Conservation (phyloP, 2,113 vertebrate genomes). For the Zapornia atra region DNA sequence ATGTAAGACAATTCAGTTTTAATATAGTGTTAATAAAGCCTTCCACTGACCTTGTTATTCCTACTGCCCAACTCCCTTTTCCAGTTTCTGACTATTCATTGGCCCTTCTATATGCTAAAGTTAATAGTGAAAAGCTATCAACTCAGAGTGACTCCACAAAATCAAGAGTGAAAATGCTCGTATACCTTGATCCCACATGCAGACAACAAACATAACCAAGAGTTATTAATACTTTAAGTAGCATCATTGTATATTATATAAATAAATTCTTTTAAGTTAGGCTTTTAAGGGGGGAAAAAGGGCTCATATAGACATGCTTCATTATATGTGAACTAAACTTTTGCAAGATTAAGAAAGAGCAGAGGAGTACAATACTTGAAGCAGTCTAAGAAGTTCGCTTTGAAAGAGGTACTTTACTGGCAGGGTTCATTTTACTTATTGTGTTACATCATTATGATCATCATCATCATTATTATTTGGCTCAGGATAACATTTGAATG, state of each 20-base stretch:
- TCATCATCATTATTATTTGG: neutral
- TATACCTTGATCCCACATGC: neutral
- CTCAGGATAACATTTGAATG: neutral
- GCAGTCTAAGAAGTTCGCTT: neutral
- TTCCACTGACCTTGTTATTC: neutral
- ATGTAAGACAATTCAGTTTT: neutral
- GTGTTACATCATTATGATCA: neutral
- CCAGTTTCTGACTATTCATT: neutral
- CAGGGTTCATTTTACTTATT: neutral
- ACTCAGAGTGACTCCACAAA: neutral
- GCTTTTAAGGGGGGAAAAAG: neutral
- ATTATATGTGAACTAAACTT: neutral
- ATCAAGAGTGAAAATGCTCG: neutral
- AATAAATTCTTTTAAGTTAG: neutral
- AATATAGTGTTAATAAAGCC: neutral
- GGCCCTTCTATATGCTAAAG: neutral
- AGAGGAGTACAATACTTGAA: neutral
- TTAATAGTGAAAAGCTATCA: neutral
- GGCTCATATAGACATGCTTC: neutral
- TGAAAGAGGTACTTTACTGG: neutral
- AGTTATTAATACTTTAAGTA: neutral
- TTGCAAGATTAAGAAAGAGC: neutral
- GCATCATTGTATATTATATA: neutral
- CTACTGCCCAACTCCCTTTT: neutral
- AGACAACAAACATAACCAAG: neutral